phyloP scores from a whole-genome alignment of 2,113 vertebrate genomes.

The Copsychus sechellarum region DNA sequence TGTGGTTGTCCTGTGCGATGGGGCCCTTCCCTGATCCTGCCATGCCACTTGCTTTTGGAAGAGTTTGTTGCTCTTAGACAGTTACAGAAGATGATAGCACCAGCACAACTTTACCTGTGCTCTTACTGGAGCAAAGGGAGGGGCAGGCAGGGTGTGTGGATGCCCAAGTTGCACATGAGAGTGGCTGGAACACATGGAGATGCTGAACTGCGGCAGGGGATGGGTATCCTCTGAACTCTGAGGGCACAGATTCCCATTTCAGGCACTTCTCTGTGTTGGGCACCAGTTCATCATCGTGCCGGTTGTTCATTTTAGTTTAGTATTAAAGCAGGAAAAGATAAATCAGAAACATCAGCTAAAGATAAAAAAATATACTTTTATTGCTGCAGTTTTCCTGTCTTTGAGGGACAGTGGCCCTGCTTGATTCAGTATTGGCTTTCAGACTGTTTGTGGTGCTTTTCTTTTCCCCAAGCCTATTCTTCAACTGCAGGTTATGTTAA shows the following conservation, averaged over 20 bases:
- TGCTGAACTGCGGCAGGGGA: not conserved
- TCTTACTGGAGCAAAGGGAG: not conserved
- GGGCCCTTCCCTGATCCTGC: not conserved
- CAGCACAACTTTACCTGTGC: accelerated
- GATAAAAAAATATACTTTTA: not conserved
- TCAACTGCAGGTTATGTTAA: slow-evolving; percentile 14
- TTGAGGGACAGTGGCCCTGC: not conserved
- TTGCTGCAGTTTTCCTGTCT: not conserved
- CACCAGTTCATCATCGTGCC: not conserved
- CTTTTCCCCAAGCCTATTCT: not conserved
- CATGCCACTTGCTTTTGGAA: not conserved
- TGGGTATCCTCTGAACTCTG: not conserved
- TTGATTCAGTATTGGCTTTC: not conserved
- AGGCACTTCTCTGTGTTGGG: not conserved
- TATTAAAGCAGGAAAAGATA: not conserved
- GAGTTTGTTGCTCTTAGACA: not conserved
- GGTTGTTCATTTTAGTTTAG: not conserved
- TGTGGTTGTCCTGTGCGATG: not conserved
- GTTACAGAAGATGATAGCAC: not conserved
- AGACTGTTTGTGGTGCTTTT: not conserved
- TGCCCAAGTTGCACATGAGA: not conserved
- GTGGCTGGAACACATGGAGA: not conserved
- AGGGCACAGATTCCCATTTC: not conserved
- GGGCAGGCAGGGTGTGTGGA: not conserved
- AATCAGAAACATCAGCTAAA: not conserved